Base-by-base conservation (phyloP, 2,113 vertebrate species). In the Leucopternis melanops region DNA sequence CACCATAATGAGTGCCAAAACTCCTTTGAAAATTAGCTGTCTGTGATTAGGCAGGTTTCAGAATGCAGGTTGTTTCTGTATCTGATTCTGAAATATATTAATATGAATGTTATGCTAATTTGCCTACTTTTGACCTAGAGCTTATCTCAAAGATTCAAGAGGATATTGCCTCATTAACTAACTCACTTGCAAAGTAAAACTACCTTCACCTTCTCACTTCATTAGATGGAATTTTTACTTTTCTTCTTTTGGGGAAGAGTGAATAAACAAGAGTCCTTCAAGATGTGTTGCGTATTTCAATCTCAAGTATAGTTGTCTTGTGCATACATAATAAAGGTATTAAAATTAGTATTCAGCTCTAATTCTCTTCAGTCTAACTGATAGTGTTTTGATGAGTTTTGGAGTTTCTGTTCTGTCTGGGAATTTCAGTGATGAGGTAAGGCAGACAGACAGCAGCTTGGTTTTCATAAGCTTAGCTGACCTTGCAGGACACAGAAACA, bases 1-100 rank as follows among this genome's bases (percentile, higher is more conserved):
- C 99, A 99, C 98, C 97, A 92, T 98, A 99, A 99, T 98, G 98
- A 99, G 97, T 95, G 97, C 97, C 98, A 98, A 98, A 98, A 95
- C 58, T 94, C 94, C 95, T 97, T 97, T 98, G 97, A 98, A 98
- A 98, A 98, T 97, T 98, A 98, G 98, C 97, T 98, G 97, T 97
- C 97, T 98, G 98, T 98, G 98, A 99, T 98, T 98, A 98, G 97
- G 98, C 96, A 97, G 96, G 98, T 98, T 98, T 98, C 97, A 97
- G 96, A 96, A 94, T 95, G 97, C 91, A 96, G 94, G 89, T 97
- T 98, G 98, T 92, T 98, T 96, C 92, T 97, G 86, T 96, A 97
- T 97, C 95, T 96, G 59, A 96, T 96, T 97, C 96, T 97, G 97
- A 97, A 97, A 98, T 91, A 92, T 94, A 98, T 98, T 98, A 98